Conservation (phyloP, 2,797 vertebrate genomes). For the Cynodonichthys magdalenae region DNA sequence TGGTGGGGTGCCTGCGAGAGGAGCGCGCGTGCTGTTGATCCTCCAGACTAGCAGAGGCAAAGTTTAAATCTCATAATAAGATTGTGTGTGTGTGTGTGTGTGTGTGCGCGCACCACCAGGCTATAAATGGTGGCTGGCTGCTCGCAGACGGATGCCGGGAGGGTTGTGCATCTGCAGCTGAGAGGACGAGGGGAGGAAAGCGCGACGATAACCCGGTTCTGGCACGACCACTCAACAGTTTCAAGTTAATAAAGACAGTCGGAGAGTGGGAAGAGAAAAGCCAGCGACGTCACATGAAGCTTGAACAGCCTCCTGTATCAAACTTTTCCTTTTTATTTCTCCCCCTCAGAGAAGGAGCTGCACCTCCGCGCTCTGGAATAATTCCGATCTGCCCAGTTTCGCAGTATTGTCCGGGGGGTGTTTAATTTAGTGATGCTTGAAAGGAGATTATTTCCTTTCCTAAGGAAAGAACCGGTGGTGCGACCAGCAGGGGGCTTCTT, state of each 20-base stretch:
- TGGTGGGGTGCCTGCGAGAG: slow-evolving; percentile 47
- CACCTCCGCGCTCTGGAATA: slow-evolving; percentile 29
- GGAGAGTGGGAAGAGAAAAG: slow-evolving; percentile 21
- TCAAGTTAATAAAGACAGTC: slow-evolving; percentile 37
- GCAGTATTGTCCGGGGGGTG: slow-evolving; percentile 45
- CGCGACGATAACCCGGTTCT: slow-evolving; percentile 3
- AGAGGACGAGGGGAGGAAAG: slow-evolving; percentile 12
- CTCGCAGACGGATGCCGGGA: slow-evolving; percentile 63
- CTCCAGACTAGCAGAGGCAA: slow-evolving; percentile 74
- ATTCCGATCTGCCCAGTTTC: slow-evolving; percentile 54
- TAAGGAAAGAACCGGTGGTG: slow-evolving; percentile 8
- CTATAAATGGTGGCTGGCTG: slow-evolving; percentile 81
- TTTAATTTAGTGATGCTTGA: slow-evolving; percentile 53
- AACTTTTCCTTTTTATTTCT: slow-evolving; percentile 36
- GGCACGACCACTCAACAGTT: slow-evolving; percentile 2
- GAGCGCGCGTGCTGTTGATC: slow-evolving; percentile 72
- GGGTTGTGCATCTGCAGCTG: slow-evolving; percentile 61
- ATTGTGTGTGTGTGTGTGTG: no score
- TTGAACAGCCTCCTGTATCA: slow-evolving; percentile 21
- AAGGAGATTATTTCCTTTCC: slow-evolving; percentile 27
- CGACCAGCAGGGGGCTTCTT: slow-evolving; percentile 62
- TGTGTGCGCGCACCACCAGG: slow-evolving; percentile 74
- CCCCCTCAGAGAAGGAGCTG: slow-evolving; percentile 13
- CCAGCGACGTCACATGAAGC: slow-evolving; percentile 39
- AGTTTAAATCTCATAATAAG: slow-evolving; percentile 85